Evolutionary conservation across 2,888 invertebrate genomes (phyloP).

Genomic region (Polyommatus icarus): DNA sequence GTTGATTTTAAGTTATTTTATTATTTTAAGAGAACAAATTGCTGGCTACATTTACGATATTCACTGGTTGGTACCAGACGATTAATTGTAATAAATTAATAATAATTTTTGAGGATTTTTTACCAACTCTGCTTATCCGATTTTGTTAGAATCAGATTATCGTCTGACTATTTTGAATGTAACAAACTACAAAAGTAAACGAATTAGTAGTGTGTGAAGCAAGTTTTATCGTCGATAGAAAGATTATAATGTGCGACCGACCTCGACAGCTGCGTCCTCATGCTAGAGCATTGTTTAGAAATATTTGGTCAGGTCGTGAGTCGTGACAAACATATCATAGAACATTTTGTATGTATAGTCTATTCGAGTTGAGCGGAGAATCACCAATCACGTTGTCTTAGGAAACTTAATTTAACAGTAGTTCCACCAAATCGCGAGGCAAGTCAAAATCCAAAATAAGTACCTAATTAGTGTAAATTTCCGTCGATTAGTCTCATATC

Average conservation of each 20-base stretch:
- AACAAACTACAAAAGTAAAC: not conserved
- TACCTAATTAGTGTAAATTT: too few relatives aligned
- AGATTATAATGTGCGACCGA: not conserved
- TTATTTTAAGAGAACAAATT: not conserved
- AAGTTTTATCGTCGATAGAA: not conserved
- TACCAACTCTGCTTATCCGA: not conserved
- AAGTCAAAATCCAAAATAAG: too few relatives aligned
- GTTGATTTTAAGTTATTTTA: not conserved
- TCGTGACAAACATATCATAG: conserved; percentile 12
- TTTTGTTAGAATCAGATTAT: not conserved
- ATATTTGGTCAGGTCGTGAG: conserved; percentile 3
- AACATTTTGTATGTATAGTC: not conserved
- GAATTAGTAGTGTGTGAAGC: not conserved
- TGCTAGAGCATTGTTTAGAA: conserved; percentile 16
- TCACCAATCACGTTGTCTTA: not conserved
- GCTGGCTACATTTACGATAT: not conserved
- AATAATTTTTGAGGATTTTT: not conserved
- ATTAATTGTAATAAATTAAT: not conserved
- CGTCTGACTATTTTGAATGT: too few relatives aligned
- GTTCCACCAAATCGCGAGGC: too few relatives aligned
- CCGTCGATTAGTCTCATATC: too few relatives aligned
- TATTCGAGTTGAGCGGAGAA: not conserved
- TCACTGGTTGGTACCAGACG: not conserved
- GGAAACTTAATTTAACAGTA: too few relatives aligned
- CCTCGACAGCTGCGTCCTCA: not conserved